Conservation (phyloP, 2,113 vertebrate genomes). For the Seriola aureovittata region DNA sequence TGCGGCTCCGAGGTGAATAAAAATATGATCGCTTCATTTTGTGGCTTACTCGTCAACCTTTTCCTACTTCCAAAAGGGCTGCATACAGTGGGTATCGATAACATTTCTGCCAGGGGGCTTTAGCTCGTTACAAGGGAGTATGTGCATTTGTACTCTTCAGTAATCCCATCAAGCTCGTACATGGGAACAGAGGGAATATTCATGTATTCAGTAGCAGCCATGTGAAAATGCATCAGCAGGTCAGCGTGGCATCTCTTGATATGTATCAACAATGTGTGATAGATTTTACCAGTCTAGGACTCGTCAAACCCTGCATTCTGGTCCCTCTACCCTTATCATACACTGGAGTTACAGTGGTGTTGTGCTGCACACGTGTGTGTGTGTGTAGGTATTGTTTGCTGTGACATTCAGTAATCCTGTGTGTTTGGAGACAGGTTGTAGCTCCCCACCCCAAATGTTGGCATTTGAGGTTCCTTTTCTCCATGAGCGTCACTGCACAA, state of each 20-base stretch:
- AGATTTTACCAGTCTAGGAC: slow-evolving; percentile 37
- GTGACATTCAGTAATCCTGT: slow-evolving; percentile 46
- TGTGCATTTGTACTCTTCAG: slow-evolving; percentile 23
- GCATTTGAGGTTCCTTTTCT: slow-evolving; percentile 48
- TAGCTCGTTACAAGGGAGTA: background rate
- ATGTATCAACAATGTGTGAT: slow-evolving; percentile 11
- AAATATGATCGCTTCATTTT: background rate
- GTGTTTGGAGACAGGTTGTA: slow-evolving; percentile 51
- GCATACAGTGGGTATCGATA: background rate
- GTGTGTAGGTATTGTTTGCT: slow-evolving; percentile 16
- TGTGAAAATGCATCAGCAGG: slow-evolving; percentile 54
- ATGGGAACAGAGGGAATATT: slow-evolving; percentile 36
- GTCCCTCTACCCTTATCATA: slow-evolving; percentile 55
- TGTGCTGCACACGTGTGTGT: background rate
- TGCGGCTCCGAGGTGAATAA: slow-evolving; percentile 11
- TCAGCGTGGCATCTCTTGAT: slow-evolving; percentile 24
- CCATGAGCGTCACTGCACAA: slow-evolving; percentile 23
- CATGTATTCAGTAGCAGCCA: background rate
- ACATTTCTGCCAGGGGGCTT: background rate
- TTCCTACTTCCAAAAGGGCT: background rate
- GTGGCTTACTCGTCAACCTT: background rate
- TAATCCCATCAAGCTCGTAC: slow-evolving; percentile 34
- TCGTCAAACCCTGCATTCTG: slow-evolving; percentile 14
- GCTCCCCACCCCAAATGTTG: slow-evolving; percentile 38
- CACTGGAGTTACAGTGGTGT: slow-evolving; percentile 32